Percentiles rank a stretch among this genome's conserved stretches.
Conservation (phyloP, 1,140 invertebrate genomes). For the Drosophila sucinea region DNA sequence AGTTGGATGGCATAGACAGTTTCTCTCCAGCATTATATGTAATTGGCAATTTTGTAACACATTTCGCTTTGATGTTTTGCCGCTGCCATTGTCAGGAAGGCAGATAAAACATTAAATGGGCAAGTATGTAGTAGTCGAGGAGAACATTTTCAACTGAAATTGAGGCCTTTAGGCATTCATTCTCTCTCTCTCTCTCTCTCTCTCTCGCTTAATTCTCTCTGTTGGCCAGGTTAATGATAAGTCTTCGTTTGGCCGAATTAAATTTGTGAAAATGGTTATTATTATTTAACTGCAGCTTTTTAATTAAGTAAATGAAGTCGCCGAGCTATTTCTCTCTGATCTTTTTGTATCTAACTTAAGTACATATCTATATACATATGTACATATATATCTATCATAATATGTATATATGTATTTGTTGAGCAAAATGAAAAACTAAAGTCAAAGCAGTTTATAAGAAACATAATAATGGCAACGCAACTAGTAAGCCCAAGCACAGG, state of each 20-base stretch:
- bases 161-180: slow-evolving; percentile 8
- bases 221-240: neutral
- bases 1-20: slow-evolving; percentile 28
- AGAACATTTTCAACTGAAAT: slow-evolving; percentile 1
- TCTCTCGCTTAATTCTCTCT: no score
- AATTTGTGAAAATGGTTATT: slow-evolving; percentile 17
- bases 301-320: slow-evolving; percentile 13
- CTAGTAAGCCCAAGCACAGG: slow-evolving; percentile 55
- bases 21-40: slow-evolving; percentile 54
- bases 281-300: slow-evolving; percentile 8
- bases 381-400: slow-evolving; percentile 1
- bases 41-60: slow-evolving; percentile 68
- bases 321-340: neutral
- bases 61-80: slow-evolving; percentile 64
- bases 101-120: slow-evolving; percentile 7
- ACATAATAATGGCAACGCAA: slow-evolving; percentile 38
- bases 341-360: neutral
- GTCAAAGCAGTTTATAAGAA: slow-evolving; percentile 13
- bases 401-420: slow-evolving; percentile 9
- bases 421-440: neutral
- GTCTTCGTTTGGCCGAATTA: slow-evolving; percentile 10
- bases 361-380: slow-evolving; percentile 19
- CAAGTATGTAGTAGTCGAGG: neutral
- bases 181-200: neutral
- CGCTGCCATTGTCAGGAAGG: slow-evolving; percentile 29